Conservation (phyloP, 1,140 invertebrate genomes). For the Drosophila takahashii region DNA sequence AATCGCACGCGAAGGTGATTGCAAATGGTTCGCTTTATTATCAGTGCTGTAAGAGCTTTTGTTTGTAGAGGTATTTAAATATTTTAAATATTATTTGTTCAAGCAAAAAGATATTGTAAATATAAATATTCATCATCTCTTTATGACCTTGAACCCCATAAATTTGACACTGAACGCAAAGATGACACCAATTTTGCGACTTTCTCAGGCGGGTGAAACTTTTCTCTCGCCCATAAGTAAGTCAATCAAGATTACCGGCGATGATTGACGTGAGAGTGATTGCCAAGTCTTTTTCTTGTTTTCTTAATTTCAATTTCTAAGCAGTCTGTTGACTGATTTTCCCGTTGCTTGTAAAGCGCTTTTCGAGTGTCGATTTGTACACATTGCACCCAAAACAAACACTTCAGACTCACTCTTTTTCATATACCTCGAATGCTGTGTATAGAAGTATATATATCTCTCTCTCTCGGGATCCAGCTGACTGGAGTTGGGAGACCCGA, state of each 20-base stretch:
- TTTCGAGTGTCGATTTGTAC: slow-evolving; percentile 28
- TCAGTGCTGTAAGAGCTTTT: neutral
- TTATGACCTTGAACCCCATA: slow-evolving; percentile 28
- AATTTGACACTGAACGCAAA: slow-evolving; percentile 7
- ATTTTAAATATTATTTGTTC: neutral
- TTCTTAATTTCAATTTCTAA: slow-evolving; percentile 3
- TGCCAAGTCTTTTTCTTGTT: neutral
- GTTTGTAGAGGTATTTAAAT: neutral
- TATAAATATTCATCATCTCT: neutral
- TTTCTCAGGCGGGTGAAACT: slow-evolving; percentile 37
- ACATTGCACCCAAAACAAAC: slow-evolving; percentile 35
- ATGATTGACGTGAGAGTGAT: slow-evolving; percentile 37
- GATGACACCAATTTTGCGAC: slow-evolving; percentile 16
- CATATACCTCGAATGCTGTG: neutral
- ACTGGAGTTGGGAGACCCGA: slow-evolving; percentile 6
- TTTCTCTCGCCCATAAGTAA: slow-evolving; percentile 10
- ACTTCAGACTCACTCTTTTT: slow-evolving; percentile 18
- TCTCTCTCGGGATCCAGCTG: slow-evolving; percentile 8
- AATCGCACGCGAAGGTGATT: neutral
- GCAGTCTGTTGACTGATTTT: slow-evolving; percentile 25
- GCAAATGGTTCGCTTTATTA: neutral
- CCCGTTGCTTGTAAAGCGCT: slow-evolving; percentile 18
- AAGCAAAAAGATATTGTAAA: neutral
- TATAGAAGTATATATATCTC: neutral
- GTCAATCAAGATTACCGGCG: slow-evolving; percentile 31